These are phyloP conservation scores for Saturnia japonica DNA, from an alignment of 2,888 invertebrate genomes.

Conservation along the genomic window DNA sequence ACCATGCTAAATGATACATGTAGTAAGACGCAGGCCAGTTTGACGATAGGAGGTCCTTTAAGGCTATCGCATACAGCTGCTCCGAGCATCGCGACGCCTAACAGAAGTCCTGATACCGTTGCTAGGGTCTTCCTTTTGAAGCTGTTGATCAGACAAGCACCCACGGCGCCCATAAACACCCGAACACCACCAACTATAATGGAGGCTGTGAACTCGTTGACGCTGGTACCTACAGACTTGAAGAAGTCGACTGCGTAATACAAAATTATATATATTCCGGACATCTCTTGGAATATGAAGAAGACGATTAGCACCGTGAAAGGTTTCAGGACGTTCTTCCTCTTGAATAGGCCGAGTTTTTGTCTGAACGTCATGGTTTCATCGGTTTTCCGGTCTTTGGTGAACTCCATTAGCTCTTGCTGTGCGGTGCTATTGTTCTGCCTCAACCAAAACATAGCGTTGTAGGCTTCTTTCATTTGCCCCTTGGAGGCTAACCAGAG, in stretches of 20 bases:
- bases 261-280: slow-evolving; percentile 87
- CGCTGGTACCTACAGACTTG: slow-evolving; percentile 84
- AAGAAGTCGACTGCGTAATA: slow-evolving; percentile 88
- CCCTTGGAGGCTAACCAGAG: slow-evolving; percentile 85
- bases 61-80: slow-evolving; percentile 83
- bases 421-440: slow-evolving; percentile 84
- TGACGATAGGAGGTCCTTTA: slow-evolving; percentile 72
- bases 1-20: slow-evolving; percentile 89
- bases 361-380: slow-evolving; percentile 66
- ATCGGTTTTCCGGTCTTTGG: slow-evolving; percentile 66
- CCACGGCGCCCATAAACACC: slow-evolving; percentile 85
- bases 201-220: slow-evolving; percentile 86
- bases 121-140: slow-evolving; percentile 84
- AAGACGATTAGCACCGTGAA: slow-evolving; percentile 85
- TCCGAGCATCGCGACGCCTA: slow-evolving; percentile 84
- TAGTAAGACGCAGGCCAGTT: slow-evolving; percentile 83
- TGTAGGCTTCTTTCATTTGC: slow-evolving; percentile 82
- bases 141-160: slow-evolving; percentile 84
- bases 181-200: slow-evolving; percentile 86
- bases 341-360: slow-evolving; percentile 69
- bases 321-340: slow-evolving; percentile 84
- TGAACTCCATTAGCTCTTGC: slow-evolving; percentile 83
- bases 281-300: slow-evolving; percentile 86
- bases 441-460: slow-evolving; percentile 84
- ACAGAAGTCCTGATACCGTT: slow-evolving; percentile 84